Percentiles rank a stretch among this genome's conserved stretches.
Evolutionary conservation across 2,888 invertebrate genomes (phyloP).

Genomic region (Cephalotes varians): DNA sequence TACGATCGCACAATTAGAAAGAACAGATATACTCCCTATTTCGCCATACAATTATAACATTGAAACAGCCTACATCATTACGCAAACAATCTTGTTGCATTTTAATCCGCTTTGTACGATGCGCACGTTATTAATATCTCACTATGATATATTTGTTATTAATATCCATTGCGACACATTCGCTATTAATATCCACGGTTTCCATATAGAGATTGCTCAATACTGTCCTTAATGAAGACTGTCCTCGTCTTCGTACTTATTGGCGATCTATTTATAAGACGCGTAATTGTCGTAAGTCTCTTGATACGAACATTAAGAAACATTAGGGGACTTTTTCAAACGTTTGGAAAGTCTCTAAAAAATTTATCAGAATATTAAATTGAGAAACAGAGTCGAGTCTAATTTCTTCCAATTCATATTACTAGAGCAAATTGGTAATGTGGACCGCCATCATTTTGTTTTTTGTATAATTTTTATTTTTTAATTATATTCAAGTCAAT

Average conservation of each 20-base stretch:
- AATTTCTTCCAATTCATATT: constrained; percentile 10
- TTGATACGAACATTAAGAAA: neutral
- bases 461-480: too few relatives aligned
- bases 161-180: constrained; percentile 31
- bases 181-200: constrained; percentile 41
- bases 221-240: constrained; percentile 23
- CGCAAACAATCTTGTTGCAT: constrained; percentile 41
- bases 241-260: neutral
- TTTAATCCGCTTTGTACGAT: constrained; percentile 41
- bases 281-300: neutral
- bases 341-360: neutral
- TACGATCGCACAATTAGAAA: neutral
- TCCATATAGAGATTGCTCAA: constrained; percentile 42
- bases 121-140: constrained; percentile 46
- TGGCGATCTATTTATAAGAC: neutral
- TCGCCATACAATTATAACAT: constrained; percentile 28
- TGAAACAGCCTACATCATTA: constrained; percentile 35
- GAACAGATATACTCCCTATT: neutral
- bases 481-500: too few relatives aligned
- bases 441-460: too few relatives aligned
- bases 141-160: constrained; percentile 47
- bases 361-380: neutral
- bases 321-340: neutral
- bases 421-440: too few relatives aligned
- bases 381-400: neutral